phyloP scores from a whole-genome alignment of 2,797 vertebrate genomes.

The Mormyrus proboscirostris region DNA sequence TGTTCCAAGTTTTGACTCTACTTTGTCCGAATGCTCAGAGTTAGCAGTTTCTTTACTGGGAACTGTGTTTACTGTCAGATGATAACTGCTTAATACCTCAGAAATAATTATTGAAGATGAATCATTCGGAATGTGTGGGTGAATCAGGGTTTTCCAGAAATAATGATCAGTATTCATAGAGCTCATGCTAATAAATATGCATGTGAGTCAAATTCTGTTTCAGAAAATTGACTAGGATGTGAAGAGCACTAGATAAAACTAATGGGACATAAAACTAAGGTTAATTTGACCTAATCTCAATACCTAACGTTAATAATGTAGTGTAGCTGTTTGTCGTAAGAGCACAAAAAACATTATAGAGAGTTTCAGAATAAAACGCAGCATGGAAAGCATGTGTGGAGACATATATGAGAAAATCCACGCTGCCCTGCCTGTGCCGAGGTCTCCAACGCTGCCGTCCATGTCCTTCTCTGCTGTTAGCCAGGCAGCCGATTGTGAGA shows the following conservation, averaged over 20 bases:
- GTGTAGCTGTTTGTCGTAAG: background rate
- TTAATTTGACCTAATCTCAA: background rate
- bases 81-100: background rate
- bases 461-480: background rate
- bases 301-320: background rate
- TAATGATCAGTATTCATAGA: constrained; percentile 13
- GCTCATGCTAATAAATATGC: background rate
- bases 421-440: background rate
- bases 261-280: background rate
- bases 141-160: constrained; percentile 14
- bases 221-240: background rate
- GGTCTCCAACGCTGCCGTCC: too few species aligned
- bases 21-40: background rate
- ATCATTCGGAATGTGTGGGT: constrained; percentile 1
- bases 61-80: background rate
- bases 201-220: constrained; percentile 5
- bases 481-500: background rate
- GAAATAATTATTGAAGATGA: constrained; percentile 12
- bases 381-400: background rate
- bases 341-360: background rate
- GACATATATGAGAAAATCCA: background rate
- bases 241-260: background rate
- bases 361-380: background rate
- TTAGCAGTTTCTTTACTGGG: background rate
- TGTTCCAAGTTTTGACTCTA: background rate